Conservation (phyloP, 2,888 invertebrate genomes). For the Cantharis nigra region DNA sequence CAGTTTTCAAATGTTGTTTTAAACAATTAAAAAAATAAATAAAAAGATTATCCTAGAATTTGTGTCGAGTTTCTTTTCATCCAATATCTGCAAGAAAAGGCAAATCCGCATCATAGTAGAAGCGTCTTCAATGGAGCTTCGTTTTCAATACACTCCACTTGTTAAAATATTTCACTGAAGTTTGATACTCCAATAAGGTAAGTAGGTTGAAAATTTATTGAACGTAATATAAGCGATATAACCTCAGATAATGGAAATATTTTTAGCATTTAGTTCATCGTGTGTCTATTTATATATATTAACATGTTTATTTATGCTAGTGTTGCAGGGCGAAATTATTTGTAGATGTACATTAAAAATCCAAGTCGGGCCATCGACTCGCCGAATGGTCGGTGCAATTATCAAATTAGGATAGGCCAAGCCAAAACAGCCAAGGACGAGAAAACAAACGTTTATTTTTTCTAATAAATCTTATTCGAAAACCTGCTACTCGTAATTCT, state of each 20-base stretch:
- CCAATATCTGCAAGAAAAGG: not conserved
- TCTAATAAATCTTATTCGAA: not conserved
- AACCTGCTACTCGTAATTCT: not conserved
- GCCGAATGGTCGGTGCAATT: not conserved
- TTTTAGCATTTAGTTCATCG: not conserved
- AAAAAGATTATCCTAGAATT: constrained; percentile 43
- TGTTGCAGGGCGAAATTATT: not conserved
- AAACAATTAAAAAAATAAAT: constrained; percentile 45
- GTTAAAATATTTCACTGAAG: not conserved
- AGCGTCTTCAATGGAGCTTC: not conserved
- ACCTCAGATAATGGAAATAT: not conserved
- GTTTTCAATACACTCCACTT: not conserved
- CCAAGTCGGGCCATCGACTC: not conserved
- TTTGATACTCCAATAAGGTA: not conserved
- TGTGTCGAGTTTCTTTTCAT: not conserved
- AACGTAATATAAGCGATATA: not conserved
- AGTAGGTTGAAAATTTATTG: not conserved
- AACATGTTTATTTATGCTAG: not conserved
- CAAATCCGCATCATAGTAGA: not conserved
- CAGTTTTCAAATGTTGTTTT: constrained; percentile 47
- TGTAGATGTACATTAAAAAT: not conserved
- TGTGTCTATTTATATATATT: not conserved
- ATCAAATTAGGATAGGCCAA: not conserved
- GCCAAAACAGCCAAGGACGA: not conserved
- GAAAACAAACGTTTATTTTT: not conserved